Base-by-base conservation (phyloP, 2,888 invertebrate species). In the Patella pellucida region DNA sequence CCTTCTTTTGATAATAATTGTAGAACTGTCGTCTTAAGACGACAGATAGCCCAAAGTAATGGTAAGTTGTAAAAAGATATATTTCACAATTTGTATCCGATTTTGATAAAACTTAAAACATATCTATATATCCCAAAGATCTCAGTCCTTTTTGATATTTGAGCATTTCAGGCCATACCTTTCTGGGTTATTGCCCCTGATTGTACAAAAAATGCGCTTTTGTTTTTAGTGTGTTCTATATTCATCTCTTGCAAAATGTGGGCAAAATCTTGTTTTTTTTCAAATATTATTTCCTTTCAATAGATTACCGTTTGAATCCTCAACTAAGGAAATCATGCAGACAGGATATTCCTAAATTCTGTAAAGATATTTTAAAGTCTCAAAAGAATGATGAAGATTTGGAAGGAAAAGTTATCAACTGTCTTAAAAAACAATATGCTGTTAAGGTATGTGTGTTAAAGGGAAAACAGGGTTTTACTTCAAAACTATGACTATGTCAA, bases 281-380 rank as follows among this genome's bases (percentile, higher is more conserved):
- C 1, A 27, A 23, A 14, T 14, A 69, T 41, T 68, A 19, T n/a
- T 69, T 71, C 70, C 69, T 62, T 7, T 41, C 71, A 79, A 15
- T 79, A 77, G 98, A 98, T 91, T 96, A 95, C 87, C 94, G 97
- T 78, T 94, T 98, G 79, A 97, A 98, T 92, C 95, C 95, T 3
- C 94, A 94, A 31, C 92, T 98, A 76, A 95, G 95, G 89, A 93
- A 94, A 84, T 94, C 95, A 16, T 98, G 98, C 89, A 94, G 94
- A 82, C 90, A 92, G 79, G 98, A 98, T 89, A 96, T 98, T 27
- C 93, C 94, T 77, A 95, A 94, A 85, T 94, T 94, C 89, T 95
- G 95, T 88, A 91, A 92, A 81, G 79, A 77, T 68, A 79, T 85
- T 4, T 50, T 85, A 19, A 67, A 76, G 4, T 69, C 76, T 27